phyloP scores from a whole-genome alignment of 2,888 invertebrate genomes.

The Tinea trinotella region DNA sequence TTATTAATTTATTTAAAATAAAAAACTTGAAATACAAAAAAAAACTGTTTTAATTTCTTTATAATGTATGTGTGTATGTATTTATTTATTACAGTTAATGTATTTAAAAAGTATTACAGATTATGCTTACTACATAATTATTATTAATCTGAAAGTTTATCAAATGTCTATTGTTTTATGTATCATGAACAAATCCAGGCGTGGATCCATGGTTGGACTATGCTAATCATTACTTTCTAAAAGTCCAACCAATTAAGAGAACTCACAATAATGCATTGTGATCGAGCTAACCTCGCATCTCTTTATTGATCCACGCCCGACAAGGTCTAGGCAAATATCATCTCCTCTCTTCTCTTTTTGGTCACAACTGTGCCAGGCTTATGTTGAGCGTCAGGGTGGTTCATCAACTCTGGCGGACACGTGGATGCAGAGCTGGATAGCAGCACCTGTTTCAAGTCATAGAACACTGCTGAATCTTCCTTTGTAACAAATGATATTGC shows the following conservation, averaged over 20 bases:
- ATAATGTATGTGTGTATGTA: too few species aligned
- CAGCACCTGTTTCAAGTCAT: constrained; percentile 95
- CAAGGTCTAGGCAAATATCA: constrained; percentile 85
- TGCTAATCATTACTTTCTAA: background rate
- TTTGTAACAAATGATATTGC: constrained; percentile 98
- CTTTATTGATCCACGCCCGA: background rate
- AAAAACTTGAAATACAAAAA: too few species aligned
- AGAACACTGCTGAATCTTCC: constrained; percentile 95
- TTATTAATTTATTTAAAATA: too few species aligned
- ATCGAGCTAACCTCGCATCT: background rate
- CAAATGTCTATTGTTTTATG: too few species aligned
- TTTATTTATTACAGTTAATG: too few species aligned
- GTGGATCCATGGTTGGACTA: constrained; percentile 3
- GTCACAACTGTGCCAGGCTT: constrained; percentile 97
- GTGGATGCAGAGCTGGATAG: constrained; percentile 91
- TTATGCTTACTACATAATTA: too few species aligned
- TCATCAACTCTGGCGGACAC: constrained; percentile 96
- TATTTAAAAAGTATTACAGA: too few species aligned
- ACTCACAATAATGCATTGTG: background rate
- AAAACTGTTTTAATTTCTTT: too few species aligned
- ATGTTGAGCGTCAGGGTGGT: constrained; percentile 98
- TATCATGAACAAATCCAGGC: constrained; percentile 3
- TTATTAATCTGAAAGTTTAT: too few species aligned
- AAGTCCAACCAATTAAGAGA: background rate
- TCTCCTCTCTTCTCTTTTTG: constrained; percentile 93